Percentiles rank a stretch among this genome's conserved stretches.
These are phyloP conservation scores for Pangasius macronema DNA, from an alignment of 2,797 vertebrate species.

Conservation along the genomic window DNA sequence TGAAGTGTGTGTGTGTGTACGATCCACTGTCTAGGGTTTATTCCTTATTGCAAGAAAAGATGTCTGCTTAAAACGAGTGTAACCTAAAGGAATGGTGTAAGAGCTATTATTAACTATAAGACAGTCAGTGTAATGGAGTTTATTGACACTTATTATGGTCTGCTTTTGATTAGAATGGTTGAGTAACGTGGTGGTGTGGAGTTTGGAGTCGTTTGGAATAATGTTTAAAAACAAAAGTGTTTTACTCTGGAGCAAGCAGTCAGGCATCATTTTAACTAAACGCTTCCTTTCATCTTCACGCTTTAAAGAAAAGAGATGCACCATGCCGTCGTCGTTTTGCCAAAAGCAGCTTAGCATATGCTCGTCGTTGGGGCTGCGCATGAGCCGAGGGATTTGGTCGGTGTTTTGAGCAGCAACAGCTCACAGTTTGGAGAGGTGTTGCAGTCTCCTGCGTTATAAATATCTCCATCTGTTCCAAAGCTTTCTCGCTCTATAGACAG, in stretches of 20 bases:
- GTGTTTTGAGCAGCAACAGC: constrained; percentile 24
- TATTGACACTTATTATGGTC: background rate
- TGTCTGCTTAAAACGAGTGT: background rate
- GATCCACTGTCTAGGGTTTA: background rate
- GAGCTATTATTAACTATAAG: background rate
- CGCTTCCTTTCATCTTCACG: background rate
- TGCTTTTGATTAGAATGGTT: background rate
- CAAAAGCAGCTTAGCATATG: constrained; percentile 27
- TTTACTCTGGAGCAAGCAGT: background rate
- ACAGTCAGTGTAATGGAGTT: too few species aligned
- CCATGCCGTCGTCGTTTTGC: background rate
- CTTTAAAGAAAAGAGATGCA: background rate
- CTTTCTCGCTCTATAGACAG: constrained; percentile 36
- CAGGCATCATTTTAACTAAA: background rate
- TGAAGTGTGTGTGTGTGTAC: background rate
- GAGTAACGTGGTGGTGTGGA: background rate
- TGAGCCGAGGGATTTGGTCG: constrained; percentile 41
- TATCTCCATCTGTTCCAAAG: constrained; percentile 46
- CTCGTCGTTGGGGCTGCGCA: background rate
- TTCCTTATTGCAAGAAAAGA: background rate
- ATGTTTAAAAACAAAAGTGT: background rate
- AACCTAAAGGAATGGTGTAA: background rate
- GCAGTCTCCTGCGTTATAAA: constrained; percentile 41
- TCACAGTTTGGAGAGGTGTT: constrained; percentile 37
- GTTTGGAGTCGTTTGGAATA: background rate